Evolutionary conservation across 2,888 invertebrate species (phyloP), one percentile per base, ranked within the genome.

Genomic region (Ectemnius continuus): DNA sequence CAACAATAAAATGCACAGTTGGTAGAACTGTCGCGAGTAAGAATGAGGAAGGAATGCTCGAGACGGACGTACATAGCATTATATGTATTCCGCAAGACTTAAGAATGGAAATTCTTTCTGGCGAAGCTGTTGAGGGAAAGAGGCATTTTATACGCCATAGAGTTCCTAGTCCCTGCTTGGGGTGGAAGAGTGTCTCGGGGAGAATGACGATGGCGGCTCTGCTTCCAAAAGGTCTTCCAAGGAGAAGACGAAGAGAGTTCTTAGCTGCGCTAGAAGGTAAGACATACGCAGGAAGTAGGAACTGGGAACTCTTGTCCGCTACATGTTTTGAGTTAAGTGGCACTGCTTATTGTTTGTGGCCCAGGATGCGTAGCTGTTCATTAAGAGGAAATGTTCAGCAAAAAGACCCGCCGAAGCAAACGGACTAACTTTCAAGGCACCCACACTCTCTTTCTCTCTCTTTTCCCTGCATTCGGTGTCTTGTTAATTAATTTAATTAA

Each of bases 401-500:
- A 14, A 16, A 52, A 23, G 23, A 23, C 23, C 3, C 23, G 52
- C 4, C 5, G 16, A 52, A 14, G 16, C 52, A 16, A 16, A 52
- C 52, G 4, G 4, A 48, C 4, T 5, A 52, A 16, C 52, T 52
- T 16, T 11, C 4, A 52, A 52, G 79, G 76, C 70, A 79, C 69
- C 70, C 61, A 61, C 59, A 52, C 78, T 16, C 14, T 16, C 78
- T 11, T 8, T 36, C 11, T 8, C 36, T 36, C 11, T 8, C 36
- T 0, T 6, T 36, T 8, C 11, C 36, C 8, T 61, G 73, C 69
- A 78, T 80, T 69, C 72, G 58, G 75, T 70, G 73, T 81, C 71
- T 76, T 74, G 76, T 83, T 85, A 87, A 86, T 87, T 86, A 86
- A 84, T 86, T 75, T 83, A 83, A 84, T 84, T 81, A 79, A 79